A percentile compares a stretch with the other conserved stretches of the same genome.
phyloP scores from a whole-genome alignment of 2,113 vertebrate genomes.

The Eptesicus fuscus region DNA sequence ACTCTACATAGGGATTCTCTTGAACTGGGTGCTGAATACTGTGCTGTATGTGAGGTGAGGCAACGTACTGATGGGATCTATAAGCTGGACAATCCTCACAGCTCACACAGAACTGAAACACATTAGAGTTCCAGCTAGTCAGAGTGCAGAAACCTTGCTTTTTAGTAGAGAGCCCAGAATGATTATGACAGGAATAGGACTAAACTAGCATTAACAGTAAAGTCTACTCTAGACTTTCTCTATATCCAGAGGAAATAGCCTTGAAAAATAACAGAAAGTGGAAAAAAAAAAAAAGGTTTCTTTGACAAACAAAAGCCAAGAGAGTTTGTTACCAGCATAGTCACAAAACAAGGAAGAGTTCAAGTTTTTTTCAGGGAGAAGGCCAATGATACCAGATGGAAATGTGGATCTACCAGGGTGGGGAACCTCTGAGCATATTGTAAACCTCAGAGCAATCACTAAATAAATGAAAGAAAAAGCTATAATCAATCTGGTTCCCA shows the following conservation, averaged over 20 bases:
- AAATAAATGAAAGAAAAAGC: neutral
- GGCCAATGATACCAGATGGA: neutral
- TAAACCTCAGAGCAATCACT: neutral
- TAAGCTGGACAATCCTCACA: neutral
- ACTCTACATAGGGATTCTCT: neutral
- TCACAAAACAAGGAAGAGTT: neutral
- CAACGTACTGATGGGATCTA: neutral
- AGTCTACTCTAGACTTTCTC: neutral
- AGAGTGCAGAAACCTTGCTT: neutral
- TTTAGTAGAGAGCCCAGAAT: neutral
- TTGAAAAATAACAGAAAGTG: neutral
- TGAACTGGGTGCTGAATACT: neutral
- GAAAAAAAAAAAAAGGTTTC: neutral
- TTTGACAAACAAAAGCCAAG: neutral
- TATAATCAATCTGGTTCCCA: neutral
- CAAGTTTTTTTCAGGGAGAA: neutral
- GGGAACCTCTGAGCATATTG: neutral
- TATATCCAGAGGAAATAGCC: neutral
- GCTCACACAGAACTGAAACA: neutral
- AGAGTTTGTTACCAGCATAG: neutral
- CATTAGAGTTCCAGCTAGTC: neutral
- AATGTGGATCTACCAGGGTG: neutral
- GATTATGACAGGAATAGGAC: neutral
- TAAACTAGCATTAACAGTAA: neutral
- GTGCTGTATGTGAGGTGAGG: neutral